A percentile compares a stretch with the other conserved stretches of the same genome.
These are phyloP conservation scores for Protobothrops mucrosquamatus DNA, from an alignment of 2,113 vertebrate genomes.

Conservation along the genomic window DNA sequence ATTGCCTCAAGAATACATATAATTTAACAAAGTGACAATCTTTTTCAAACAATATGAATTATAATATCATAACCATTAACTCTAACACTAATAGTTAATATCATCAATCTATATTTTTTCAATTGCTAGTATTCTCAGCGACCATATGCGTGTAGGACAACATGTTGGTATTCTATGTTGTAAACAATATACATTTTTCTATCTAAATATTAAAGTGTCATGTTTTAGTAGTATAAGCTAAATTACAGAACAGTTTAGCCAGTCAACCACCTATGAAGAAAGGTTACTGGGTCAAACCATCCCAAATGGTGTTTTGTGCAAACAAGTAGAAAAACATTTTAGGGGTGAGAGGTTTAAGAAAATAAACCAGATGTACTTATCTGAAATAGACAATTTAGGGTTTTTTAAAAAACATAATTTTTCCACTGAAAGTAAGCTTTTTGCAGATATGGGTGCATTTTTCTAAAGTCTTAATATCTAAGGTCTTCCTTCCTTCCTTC, in stretches of 20 bases:
- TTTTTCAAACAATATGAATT: background rate
- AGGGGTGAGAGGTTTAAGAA: constrained; percentile 73
- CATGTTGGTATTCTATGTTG: constrained; percentile 12
- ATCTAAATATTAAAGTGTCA: background rate
- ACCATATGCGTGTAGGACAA: constrained; percentile 15
- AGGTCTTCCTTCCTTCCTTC: background rate
- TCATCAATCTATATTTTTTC: background rate
- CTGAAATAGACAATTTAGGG: constrained; percentile 70
- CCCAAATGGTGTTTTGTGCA: constrained; percentile 72
- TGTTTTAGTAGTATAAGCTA: constrained; percentile 55
- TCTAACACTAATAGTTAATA: background rate
- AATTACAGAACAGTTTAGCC: constrained; percentile 67
- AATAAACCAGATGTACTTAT: constrained; percentile 79
- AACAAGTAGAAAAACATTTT: constrained; percentile 72
- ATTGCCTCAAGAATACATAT: background rate
- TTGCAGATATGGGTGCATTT: constrained; percentile 50
- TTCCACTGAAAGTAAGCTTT: constrained; percentile 58
- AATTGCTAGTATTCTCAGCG: background rate
- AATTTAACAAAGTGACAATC: background rate
- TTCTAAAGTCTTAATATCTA: constrained; percentile 14
- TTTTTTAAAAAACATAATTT: constrained; percentile 67
- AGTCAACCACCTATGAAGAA: constrained; percentile 67
- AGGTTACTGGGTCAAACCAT: constrained; percentile 69
- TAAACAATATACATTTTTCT: background rate
- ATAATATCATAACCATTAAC: background rate